Conservation (phyloP, 2,113 vertebrate species). For the Semicossyphus pulcher region DNA sequence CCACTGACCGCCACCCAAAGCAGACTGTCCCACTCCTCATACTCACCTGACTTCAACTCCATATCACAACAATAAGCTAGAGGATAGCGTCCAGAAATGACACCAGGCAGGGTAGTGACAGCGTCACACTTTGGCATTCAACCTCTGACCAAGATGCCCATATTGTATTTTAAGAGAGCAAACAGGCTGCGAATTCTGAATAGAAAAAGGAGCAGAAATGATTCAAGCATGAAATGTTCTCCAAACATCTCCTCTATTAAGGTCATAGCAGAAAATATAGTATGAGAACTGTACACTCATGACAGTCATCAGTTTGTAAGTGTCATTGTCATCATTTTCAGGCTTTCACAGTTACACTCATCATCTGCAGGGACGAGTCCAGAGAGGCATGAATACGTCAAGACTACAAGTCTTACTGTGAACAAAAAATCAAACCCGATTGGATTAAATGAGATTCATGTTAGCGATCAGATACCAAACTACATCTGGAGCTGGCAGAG, state of each 20-base stretch:
- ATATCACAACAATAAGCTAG: too few species aligned
- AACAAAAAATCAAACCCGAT: conserved; percentile 24
- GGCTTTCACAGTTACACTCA: conserved; percentile 40
- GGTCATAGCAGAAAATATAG: not conserved
- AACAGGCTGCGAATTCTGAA: not conserved
- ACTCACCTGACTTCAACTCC: too few species aligned
- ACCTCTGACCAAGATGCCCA: too few species aligned
- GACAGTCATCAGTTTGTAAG: not conserved
- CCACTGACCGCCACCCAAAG: too few species aligned
- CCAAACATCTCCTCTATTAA: not conserved
- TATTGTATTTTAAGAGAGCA: too few species aligned
- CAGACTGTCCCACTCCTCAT: too few species aligned
- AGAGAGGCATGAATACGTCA: conserved; percentile 10
- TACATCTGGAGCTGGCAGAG: conserved; percentile 50
- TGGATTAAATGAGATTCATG: too few species aligned
- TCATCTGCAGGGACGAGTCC: conserved; percentile 13
- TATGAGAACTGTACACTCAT: not conserved
- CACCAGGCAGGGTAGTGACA: too few species aligned
- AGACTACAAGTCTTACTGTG: conserved; percentile 1
- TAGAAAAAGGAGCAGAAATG: not conserved
- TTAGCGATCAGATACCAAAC: conserved; percentile 25
- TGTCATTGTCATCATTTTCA: conserved; percentile 25
- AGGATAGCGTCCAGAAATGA: too few species aligned
- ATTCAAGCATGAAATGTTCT: too few species aligned
- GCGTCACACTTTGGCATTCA: too few species aligned